These are phyloP conservation scores for Helicoverpa zea DNA, from an alignment of 1,140 invertebrate species.

Conservation along the genomic window DNA sequence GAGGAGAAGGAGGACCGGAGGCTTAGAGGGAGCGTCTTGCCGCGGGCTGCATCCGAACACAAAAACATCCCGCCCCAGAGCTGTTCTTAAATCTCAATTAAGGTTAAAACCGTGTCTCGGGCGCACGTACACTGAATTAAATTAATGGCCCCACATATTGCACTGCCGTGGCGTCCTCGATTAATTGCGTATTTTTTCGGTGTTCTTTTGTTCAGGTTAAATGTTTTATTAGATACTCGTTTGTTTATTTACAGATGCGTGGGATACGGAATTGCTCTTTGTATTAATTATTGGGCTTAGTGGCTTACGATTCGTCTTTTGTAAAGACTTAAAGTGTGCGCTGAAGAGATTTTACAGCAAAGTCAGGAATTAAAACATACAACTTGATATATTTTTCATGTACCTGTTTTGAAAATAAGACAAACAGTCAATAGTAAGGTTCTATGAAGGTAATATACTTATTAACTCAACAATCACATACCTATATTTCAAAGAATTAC, in stretches of 20 bases:
- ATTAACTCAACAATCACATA: no score
- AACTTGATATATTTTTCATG: no score
- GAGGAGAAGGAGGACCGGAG: slow-evolving; percentile 31
- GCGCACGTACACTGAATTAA: slow-evolving; percentile 84
- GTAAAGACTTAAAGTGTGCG: no score
- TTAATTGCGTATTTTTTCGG: slow-evolving; percentile 83
- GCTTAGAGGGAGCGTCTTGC: slow-evolving; percentile 59
- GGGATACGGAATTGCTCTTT: slow-evolving; percentile 66
- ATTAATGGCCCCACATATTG: slow-evolving; percentile 86
- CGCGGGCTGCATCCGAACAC: slow-evolving; percentile 63
- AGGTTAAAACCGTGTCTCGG: slow-evolving; percentile 82
- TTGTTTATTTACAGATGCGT: slow-evolving; percentile 72
- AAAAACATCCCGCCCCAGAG: slow-evolving; percentile 70
- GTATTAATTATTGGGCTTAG: slow-evolving; percentile 56
- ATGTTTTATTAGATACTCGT: slow-evolving; percentile 78
- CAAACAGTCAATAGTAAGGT: no score
- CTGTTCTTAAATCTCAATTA: slow-evolving; percentile 86
- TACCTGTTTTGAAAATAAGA: no score
- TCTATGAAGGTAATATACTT: no score
- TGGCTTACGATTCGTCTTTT: slow-evolving; percentile 5
- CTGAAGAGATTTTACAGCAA: no score
- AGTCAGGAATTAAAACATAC: no score
- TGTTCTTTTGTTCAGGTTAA: slow-evolving; percentile 72
- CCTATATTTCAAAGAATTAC: no score
- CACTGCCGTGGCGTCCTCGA: slow-evolving; percentile 69